Evolutionary conservation across 2,113 vertebrate genomes (phyloP).

Genomic region (Zosterops pallidus): DNA sequence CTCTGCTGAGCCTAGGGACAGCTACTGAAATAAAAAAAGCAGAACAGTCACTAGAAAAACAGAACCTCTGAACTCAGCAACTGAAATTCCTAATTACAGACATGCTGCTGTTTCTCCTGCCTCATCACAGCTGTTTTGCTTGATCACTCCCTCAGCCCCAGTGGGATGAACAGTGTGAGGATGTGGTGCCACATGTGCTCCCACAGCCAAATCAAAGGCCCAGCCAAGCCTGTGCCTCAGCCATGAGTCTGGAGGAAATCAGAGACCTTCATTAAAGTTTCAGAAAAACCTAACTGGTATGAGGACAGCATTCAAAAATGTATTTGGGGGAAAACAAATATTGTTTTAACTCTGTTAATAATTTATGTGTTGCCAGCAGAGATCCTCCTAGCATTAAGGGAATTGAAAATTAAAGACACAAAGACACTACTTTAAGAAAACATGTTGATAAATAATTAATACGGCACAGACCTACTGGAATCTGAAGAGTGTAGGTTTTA

Average conservation of each 20-base stretch:
- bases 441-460: conserved; percentile 74
- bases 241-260: conserved; percentile 16
- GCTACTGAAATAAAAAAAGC: background rate
- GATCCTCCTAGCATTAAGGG: conserved; percentile 68
- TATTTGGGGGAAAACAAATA: conserved; percentile 77
- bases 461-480: background rate
- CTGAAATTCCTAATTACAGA: conserved; percentile 20
- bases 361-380: conserved; percentile 73
- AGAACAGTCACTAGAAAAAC: background rate
- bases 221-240: background rate
- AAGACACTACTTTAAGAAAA: conserved; percentile 69
- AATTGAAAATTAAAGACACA: conserved; percentile 78
- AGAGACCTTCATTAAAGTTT: conserved; percentile 48
- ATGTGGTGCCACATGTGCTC: background rate
- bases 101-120: background rate
- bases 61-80: conserved; percentile 37
- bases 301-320: conserved; percentile 57
- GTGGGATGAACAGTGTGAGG: background rate
- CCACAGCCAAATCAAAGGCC: conserved; percentile 13
- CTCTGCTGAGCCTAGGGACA: background rate
- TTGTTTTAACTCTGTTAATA: conserved; percentile 78
- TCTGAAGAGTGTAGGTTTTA: conserved; percentile 4
- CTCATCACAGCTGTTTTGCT: conserved; percentile 6
- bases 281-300: conserved; percentile 13
- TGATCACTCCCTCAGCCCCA: background rate